These are phyloP conservation scores for Telmatochromis brachygnathus DNA, from an alignment of 2,113 vertebrate genomes.

Conservation along the genomic window DNA sequence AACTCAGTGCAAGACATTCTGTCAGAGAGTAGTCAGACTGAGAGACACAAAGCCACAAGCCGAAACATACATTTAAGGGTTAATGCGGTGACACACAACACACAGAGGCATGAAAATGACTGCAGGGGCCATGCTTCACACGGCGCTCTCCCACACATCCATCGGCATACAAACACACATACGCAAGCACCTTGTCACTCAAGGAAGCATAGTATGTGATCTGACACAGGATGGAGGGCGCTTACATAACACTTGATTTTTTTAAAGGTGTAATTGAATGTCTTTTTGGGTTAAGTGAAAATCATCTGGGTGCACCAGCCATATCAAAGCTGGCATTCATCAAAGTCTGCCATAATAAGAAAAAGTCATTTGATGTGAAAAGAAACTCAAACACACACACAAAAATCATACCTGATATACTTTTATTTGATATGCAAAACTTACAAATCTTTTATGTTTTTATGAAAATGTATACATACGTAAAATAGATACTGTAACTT, in stretches of 20 bases:
- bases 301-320: neutral
- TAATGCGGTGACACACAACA: neutral
- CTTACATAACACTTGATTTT: slow-evolving; percentile 31
- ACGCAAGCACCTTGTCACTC: slow-evolving; percentile 31
- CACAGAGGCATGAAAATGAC: neutral
- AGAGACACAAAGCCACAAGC: neutral
- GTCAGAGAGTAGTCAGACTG: slow-evolving; percentile 16
- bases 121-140: neutral
- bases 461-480: neutral
- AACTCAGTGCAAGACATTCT: neutral
- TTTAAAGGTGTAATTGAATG: slow-evolving; percentile 50
- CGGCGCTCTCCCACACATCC: neutral
- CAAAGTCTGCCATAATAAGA: slow-evolving; percentile 19
- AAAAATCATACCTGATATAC: neutral
- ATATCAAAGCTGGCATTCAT: slow-evolving; percentile 20
- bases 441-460: neutral
- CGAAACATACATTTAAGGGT: neutral
- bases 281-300: slow-evolving; percentile 9
- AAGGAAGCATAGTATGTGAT: slow-evolving; percentile 9
- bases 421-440: slow-evolving; percentile 39
- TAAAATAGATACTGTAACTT: neutral
- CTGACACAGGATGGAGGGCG: slow-evolving; percentile 21
- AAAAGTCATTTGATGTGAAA: neutral
- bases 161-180: neutral
- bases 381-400: neutral